These are phyloP conservation scores for Blennius ocellaris DNA, from an alignment of 2,113 vertebrate genomes.

Conservation along the genomic window DNA sequence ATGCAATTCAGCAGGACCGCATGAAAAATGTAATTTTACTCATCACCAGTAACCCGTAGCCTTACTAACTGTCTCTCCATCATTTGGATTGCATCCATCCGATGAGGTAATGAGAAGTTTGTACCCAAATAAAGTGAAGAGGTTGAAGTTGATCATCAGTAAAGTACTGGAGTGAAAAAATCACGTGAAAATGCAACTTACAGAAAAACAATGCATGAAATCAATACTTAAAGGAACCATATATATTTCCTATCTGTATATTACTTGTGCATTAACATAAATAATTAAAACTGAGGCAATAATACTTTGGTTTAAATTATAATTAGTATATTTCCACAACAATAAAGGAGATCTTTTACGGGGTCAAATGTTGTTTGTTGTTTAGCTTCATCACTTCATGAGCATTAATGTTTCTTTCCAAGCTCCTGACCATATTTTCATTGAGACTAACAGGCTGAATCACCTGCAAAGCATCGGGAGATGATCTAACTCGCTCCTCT, in stretches of 20 bases:
- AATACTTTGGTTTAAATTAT: not conserved
- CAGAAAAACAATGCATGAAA: not conserved
- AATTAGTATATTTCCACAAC: no score
- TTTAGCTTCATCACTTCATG: not conserved
- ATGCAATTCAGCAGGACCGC: constrained; percentile 29
- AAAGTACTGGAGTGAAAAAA: not conserved
- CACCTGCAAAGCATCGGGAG: no score
- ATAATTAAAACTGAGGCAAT: not conserved
- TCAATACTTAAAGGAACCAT: not conserved
- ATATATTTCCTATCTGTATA: not conserved
- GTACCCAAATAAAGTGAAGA: constrained; percentile 19
- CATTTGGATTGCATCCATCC: constrained; percentile 19
- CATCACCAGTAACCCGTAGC: constrained; percentile 50
- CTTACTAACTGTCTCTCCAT: constrained; percentile 36
- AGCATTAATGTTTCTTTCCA: no score
- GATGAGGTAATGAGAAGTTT: constrained; percentile 19
- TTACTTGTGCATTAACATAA: not conserved
- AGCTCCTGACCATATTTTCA: not conserved
- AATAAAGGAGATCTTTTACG: not conserved
- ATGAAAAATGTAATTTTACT: constrained; percentile 54
- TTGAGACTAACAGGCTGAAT: no score
- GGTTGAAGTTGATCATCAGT: not conserved
- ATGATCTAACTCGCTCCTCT: no score
- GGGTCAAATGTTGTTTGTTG: not conserved
- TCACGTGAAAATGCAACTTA: not conserved